These are phyloP conservation scores for Charaxes varanes DNA, from an alignment of 1,140 invertebrate genomes.

Conservation along the genomic window DNA sequence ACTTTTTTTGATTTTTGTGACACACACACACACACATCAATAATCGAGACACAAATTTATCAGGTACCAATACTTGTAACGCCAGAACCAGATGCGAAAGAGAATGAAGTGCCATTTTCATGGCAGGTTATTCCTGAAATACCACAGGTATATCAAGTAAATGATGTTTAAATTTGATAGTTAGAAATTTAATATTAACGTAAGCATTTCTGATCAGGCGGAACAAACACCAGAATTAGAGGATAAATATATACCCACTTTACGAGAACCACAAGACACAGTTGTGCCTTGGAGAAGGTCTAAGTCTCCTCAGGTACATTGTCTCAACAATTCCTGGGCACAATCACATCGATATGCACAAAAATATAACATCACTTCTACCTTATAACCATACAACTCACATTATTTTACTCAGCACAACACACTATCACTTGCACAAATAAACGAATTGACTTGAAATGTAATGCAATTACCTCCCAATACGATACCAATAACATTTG, in stretches of 20 bases:
- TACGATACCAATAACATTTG: neutral
- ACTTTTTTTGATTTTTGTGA: no score
- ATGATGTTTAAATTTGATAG: constrained; percentile 13
- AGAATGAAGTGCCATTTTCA: constrained; percentile 55
- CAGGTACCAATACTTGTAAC: constrained; percentile 45
- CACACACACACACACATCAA: neutral
- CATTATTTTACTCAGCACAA: neutral
- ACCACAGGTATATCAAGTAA: constrained; percentile 49
- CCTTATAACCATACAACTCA: constrained; percentile 1
- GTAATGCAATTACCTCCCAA: neutral
- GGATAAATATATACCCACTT: constrained; percentile 54
- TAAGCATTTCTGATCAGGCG: constrained; percentile 37
- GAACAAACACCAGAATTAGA: constrained; percentile 64
- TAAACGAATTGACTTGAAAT: neutral
- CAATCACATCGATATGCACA: constrained; percentile 8
- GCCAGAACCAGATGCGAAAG: constrained; percentile 36
- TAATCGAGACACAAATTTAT: constrained; percentile 9
- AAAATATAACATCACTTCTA: constrained; percentile 5
- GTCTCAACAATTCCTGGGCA: constrained; percentile 15
- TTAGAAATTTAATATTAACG: constrained; percentile 19
- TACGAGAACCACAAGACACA: constrained; percentile 44
- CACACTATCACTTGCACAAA: constrained; percentile 2
- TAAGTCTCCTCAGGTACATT: constrained; percentile 51
- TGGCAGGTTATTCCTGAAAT: constrained; percentile 64
- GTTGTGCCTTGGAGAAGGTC: constrained; percentile 49